phyloP scores from a whole-genome alignment of 2,113 vertebrate species.

The Poeciliopsis prolifica region DNA sequence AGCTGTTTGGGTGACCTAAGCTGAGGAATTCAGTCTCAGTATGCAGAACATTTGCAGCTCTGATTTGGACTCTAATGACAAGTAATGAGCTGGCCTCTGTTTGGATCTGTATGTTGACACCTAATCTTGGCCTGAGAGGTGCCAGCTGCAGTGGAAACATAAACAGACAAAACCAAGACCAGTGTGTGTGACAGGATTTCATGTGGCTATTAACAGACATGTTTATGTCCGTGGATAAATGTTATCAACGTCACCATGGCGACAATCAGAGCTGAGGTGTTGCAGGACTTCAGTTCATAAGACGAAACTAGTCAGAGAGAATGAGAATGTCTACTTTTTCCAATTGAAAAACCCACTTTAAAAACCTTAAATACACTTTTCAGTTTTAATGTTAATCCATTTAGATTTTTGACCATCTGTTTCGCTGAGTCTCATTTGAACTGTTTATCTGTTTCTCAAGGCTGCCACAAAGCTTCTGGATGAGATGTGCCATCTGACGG shows the following conservation, averaged over 20 bases:
- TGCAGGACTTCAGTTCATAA: neutral
- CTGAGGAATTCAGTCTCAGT: neutral
- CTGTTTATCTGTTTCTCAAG: conserved; percentile 39
- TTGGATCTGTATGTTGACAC: conserved; percentile 16
- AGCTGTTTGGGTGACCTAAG: conserved; percentile 6
- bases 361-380: neutral
- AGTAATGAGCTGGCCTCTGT: conserved; percentile 23
- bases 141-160: conserved; percentile 57
- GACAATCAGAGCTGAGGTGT: conserved; percentile 11
- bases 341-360: neutral
- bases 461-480: conserved; percentile 77
- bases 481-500: conserved; percentile 81
- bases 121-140: neutral
- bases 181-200: conserved; percentile 2
- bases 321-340: neutral
- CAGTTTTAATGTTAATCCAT: neutral
- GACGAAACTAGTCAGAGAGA: neutral
- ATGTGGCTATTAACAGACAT: conserved; percentile 67
- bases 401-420: neutral
- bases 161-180: conserved; percentile 39
- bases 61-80: conserved; percentile 36
- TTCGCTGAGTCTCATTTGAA: neutral
- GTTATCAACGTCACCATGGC: conserved; percentile 33
- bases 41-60: neutral
- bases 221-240: conserved; percentile 44